A percentile compares a stretch with the other conserved stretches of the same genome.
Evolutionary conservation across 1,140 invertebrate species (phyloP).

Genomic region (Leptopilina boulardi): DNA sequence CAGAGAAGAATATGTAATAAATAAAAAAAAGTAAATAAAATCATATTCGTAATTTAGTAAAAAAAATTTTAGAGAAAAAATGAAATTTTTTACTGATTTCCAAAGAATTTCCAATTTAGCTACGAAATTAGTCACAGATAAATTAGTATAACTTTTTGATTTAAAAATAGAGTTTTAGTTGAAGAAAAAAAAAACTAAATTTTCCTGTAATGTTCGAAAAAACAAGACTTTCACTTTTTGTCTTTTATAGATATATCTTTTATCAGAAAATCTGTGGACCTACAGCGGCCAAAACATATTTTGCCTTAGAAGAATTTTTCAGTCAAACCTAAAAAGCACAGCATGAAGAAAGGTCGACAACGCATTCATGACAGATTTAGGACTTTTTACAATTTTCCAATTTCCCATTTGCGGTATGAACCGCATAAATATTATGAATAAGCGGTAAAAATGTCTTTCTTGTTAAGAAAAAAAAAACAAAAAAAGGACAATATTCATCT

Average conservation of each 20-base stretch:
- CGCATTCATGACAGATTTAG: slow-evolving; percentile 23
- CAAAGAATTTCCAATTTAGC: no score
- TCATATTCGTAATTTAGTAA: no score
- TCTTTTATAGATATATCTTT: background rate
- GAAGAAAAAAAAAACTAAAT: no score
- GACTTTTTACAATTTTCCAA: background rate
- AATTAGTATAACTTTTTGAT: no score
- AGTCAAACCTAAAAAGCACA: slow-evolving; percentile 4
- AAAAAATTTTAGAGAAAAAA: no score
- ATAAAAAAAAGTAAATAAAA: no score
- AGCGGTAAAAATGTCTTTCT: slow-evolving; percentile 20
- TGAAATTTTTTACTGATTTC: no score
- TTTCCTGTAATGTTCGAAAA: background rate
- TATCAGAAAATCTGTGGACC: slow-evolving; percentile 24
- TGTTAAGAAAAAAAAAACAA: slow-evolving; percentile 34
- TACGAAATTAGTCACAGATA: no score
- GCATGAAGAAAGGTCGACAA: background rate
- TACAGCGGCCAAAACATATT: background rate
- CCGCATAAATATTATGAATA: slow-evolving; percentile 40
- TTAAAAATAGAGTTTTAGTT: no score
- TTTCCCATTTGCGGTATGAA: background rate
- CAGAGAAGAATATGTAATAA: no score
- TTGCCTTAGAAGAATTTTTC: slow-evolving; percentile 16
- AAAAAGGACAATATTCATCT: background rate
- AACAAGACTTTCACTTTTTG: slow-evolving; percentile 4